Evolutionary conservation across 2,113 vertebrate species (phyloP).

Genomic region (Sander vitreus): DNA sequence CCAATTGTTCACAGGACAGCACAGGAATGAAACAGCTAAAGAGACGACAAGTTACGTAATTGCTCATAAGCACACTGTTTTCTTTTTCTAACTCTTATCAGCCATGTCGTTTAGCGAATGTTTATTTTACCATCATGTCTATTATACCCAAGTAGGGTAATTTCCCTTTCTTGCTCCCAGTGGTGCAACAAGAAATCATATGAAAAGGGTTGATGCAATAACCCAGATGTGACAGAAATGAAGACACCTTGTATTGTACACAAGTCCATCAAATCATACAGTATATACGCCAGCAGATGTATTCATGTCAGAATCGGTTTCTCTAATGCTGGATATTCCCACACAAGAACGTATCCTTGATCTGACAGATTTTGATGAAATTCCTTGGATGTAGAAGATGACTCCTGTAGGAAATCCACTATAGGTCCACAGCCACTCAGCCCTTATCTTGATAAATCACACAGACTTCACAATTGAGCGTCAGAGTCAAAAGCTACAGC

Average conservation of each 20-base stretch:
- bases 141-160: constrained; percentile 57
- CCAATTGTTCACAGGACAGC: constrained; percentile 31
- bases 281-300: neutral
- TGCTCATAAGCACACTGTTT: constrained; percentile 44
- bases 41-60: constrained; percentile 39
- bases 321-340: constrained; percentile 7
- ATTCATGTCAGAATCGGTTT: constrained; percentile 13
- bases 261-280: neutral
- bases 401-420: constrained; percentile 28
- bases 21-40: constrained; percentile 42
- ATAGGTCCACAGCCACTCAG: neutral
- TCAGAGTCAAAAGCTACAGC: constrained; percentile 13
- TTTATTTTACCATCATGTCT: constrained; percentile 56
- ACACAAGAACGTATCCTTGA: constrained; percentile 21
- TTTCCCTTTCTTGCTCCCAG: constrained; percentile 48
- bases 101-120: constrained; percentile 55
- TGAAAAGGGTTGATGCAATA: constrained; percentile 18
- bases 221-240: constrained; percentile 47
- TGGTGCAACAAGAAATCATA: constrained; percentile 31
- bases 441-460: constrained; percentile 59
- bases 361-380: constrained; percentile 35
- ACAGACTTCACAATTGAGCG: constrained; percentile 9
- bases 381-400: neutral
- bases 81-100: constrained; percentile 52
- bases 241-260: constrained; percentile 19